Evolutionary conservation across 2,888 invertebrate genomes (phyloP), one percentile per base, ranked within the genome.

Genomic region (Leucophora obtusa): DNA sequence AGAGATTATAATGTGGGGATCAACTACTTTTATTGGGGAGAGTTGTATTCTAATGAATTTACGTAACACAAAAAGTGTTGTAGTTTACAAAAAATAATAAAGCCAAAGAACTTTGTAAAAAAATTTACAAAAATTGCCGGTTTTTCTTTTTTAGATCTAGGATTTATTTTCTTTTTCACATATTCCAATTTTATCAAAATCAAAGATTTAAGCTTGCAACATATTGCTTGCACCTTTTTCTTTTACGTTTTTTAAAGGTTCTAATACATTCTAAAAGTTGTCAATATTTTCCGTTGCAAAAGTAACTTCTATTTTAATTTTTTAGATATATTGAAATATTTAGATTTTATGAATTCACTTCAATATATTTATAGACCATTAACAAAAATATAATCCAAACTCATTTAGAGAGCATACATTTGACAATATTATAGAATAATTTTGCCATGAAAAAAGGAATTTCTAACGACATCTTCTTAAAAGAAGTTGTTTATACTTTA

Each of bases 391-490:
- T n/a, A 47, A 47, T 47, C 6, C 14, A 28, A 62, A 50, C 11
- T 17, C 11, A 18, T 18, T 33, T 7, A 33, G 14, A 50, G 18
- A 50, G 63, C 10, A 51, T 33, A 28, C 51, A 33, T 24, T 65
- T 65, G 18, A 18, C 50, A 18, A 35, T 65, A 53, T 35, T 18
- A 17, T 50, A 3, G 43, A 24, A 68, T 68, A 68, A 68, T 28
- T 43, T 72, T 65, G 43, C 35, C 65, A 66, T 74, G 8, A 28
- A 43, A 62, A 63, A 60, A 43, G 15, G 66, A 74, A 66, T 66
- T 51, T 53, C 73, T 73, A 73, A 73, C 66, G 73, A 73, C 51
- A 58, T 59, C 65, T 58, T 50, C 5, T 38, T 43, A 38, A 54
- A 33, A 43, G n/a, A 68, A 14, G 28, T 18, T 50, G 28, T n/a